Percentiles rank a stretch among this genome's conserved stretches.
These are phyloP conservation scores for Leptopilina drosophilae DNA, from an alignment of 2,888 invertebrate genomes.

Conservation along the genomic window DNA sequence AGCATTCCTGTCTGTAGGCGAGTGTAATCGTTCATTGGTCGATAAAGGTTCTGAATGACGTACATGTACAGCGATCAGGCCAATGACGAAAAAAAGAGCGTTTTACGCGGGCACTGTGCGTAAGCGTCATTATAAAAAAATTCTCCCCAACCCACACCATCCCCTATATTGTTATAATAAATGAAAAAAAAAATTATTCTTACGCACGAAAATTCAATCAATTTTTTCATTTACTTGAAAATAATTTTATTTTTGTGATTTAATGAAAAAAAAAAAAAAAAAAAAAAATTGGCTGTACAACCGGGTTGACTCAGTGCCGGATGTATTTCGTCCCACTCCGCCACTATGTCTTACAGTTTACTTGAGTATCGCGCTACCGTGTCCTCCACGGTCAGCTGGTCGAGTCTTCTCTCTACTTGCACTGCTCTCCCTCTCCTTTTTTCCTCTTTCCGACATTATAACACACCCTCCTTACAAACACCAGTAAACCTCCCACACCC, in stretches of 20 bases:
- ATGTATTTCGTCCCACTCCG: conserved; percentile 49
- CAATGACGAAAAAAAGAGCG: conserved; percentile 55
- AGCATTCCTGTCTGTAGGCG: conserved; percentile 53
- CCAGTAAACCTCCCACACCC: conserved; percentile 1
- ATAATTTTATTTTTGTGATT: not conserved
- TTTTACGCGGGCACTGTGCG: conserved; percentile 49
- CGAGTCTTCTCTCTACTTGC: not conserved
- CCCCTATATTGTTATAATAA: not conserved
- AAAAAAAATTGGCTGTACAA: not conserved
- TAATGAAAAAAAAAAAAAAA: not conserved
- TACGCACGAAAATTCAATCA: not conserved
- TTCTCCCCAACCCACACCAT: conserved; percentile 1
- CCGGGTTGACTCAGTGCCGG: conserved; percentile 46
- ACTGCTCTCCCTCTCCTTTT: not conserved
- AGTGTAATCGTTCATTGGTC: conserved; percentile 66
- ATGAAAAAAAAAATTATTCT: not conserved
- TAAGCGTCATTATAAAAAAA: conserved; percentile 21
- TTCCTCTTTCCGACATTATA: conserved; percentile 13
- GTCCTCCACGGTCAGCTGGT: conserved; percentile 44
- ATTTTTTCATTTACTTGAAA: not conserved
- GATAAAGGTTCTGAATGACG: conserved; percentile 65
- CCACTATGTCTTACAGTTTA: conserved; percentile 13
- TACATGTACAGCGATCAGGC: conserved; percentile 59
- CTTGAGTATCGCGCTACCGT: conserved; percentile 34
- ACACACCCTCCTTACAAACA: conserved; percentile 14